Percentiles rank a stretch among this genome's conserved stretches.
These are phyloP conservation scores for Epirrhoe tristata DNA, from an alignment of 2,888 invertebrate genomes.

Conservation along the genomic window DNA sequence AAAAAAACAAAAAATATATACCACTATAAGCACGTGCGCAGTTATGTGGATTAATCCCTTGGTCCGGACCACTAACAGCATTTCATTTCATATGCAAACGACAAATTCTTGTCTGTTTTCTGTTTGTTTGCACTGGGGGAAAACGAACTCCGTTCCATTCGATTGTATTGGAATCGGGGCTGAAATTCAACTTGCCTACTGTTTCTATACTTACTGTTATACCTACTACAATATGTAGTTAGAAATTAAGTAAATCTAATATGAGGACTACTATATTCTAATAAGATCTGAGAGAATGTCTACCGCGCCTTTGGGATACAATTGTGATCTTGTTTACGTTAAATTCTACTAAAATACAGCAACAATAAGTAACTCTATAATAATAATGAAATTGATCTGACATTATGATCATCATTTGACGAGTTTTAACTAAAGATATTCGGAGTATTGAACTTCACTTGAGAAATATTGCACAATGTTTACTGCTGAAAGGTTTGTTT, in stretches of 20 bases:
- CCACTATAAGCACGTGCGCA: constrained; percentile 33
- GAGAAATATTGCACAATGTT: constrained; percentile 67
- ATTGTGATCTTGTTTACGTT: too few species aligned
- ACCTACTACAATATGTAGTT: background rate
- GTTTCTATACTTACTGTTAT: background rate
- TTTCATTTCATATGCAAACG: constrained; percentile 71
- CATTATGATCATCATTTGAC: constrained; percentile 5
- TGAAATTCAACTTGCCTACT: constrained; percentile 5
- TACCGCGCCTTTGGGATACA: too few species aligned
- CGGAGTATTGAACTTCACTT: constrained; percentile 59
- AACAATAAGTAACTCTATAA: background rate
- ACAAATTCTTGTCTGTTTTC: constrained; percentile 55
- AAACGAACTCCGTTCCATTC: constrained; percentile 51
- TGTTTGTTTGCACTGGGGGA: constrained; percentile 57
- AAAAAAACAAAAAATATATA: background rate
- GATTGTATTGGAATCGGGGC: constrained; percentile 52
- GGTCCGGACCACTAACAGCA: constrained; percentile 58
- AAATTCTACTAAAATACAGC: background rate
- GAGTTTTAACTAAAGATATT: constrained; percentile 31
- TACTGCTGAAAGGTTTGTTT: constrained; percentile 62
- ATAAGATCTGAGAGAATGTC: too few species aligned
- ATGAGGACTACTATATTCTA: too few species aligned
- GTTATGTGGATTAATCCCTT: constrained; percentile 56
- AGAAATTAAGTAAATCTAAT: too few species aligned
- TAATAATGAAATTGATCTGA: background rate